Evolutionary conservation across 2,888 invertebrate species (phyloP).

Genomic region (Pachycephus smyrnensis): DNA sequence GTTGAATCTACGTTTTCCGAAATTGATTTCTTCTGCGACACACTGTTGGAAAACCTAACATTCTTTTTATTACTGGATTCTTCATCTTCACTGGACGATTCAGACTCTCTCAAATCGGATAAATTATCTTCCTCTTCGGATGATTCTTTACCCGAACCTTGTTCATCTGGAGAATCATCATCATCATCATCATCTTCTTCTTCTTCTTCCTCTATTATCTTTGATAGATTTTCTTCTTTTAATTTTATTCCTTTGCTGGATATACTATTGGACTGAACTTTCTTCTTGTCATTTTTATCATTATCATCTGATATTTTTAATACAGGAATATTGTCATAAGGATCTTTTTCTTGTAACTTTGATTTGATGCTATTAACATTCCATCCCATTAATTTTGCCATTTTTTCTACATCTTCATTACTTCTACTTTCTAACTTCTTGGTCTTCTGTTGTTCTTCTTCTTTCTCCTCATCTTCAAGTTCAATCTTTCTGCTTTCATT

Average conservation of each 20-base stretch:
- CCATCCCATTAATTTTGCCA: not conserved
- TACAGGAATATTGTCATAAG: constrained; percentile 19
- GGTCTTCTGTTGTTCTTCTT: constrained; percentile 25
- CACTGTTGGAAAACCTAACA: not conserved
- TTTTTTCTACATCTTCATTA: constrained; percentile 31
- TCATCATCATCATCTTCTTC: constrained; percentile 24
- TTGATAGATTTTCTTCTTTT: not conserved
- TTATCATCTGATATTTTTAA: constrained; percentile 19
- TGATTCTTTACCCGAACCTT: constrained; percentile 24
- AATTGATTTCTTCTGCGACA: not conserved
- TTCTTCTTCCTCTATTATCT: constrained; percentile 11
- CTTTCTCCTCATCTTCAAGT: constrained; percentile 42
- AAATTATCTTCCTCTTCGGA: constrained; percentile 43
- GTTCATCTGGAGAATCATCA: constrained; percentile 21
- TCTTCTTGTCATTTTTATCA: not conserved
- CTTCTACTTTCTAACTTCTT: constrained; percentile 3
- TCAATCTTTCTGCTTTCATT: constrained; percentile 23
- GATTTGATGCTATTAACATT: not conserved
- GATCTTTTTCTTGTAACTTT: constrained; percentile 13
- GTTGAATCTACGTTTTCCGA: not conserved
- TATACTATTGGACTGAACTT: not conserved
- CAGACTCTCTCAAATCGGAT: constrained; percentile 47
- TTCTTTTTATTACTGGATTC: constrained; percentile 5
- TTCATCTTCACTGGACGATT: constrained; percentile 45
- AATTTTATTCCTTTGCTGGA: not conserved